Evolutionary conservation across 2,113 vertebrate genomes (phyloP).

Genomic region (Callipepla californica): DNA sequence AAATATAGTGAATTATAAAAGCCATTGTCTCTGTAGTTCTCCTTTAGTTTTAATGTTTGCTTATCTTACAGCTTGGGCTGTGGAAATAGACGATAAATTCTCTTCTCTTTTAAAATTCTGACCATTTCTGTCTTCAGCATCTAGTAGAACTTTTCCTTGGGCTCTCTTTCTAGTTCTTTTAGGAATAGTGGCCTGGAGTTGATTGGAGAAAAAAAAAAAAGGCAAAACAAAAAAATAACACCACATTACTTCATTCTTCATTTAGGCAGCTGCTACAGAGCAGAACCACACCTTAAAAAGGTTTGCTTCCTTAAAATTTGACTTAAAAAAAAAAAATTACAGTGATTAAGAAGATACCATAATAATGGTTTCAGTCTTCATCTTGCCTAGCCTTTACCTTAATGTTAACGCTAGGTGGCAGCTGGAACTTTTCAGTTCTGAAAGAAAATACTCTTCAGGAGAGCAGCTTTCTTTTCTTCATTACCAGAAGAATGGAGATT

Average conservation of each 20-base stretch:
- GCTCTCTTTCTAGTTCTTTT: not conserved
- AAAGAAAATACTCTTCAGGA: not conserved
- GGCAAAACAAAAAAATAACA: not conserved
- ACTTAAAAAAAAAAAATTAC: not conserved
- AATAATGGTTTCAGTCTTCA: not conserved
- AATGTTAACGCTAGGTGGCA: conserved; percentile 51
- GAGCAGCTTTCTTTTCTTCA: not conserved
- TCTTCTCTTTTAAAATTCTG: not conserved
- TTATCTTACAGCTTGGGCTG: not conserved
- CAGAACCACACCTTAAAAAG: not conserved
- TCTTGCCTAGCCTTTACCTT: not conserved
- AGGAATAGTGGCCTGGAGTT: not conserved
- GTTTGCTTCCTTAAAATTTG: not conserved
- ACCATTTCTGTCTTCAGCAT: not conserved
- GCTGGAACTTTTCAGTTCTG: conserved; percentile 10
- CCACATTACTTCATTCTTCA: not conserved
- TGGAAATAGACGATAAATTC: not conserved
- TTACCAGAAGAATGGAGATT: not conserved
- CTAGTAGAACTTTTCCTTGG: not conserved
- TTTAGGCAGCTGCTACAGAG: not conserved
- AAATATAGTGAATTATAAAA: not conserved
- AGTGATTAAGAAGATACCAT: not conserved
- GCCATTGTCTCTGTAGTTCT: not conserved
- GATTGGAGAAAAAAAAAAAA: not conserved
- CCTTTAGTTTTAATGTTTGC: not conserved